Percentiles rank a stretch among this genome's conserved stretches.
Conservation (phyloP, 2,888 invertebrate species). For the Drosophila borborema region DNA sequence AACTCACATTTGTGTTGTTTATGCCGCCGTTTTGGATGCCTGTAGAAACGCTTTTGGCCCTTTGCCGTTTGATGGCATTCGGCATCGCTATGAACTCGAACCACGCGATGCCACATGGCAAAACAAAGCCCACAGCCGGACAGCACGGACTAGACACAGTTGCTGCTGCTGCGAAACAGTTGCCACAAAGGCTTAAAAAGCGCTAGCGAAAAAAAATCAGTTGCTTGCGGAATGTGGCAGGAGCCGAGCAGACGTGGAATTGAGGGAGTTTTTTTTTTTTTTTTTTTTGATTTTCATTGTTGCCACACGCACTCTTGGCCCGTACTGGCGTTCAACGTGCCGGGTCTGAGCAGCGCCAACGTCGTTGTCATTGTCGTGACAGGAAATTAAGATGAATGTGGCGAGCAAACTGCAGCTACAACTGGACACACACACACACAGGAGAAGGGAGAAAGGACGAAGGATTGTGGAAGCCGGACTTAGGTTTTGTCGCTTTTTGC, state of each 20-base stretch:
- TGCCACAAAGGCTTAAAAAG: slow-evolving; percentile 75
- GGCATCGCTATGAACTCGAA: slow-evolving; percentile 45
- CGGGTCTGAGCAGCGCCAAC: slow-evolving; percentile 40
- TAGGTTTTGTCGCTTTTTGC: slow-evolving; percentile 37
- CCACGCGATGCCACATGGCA: slow-evolving; percentile 50
- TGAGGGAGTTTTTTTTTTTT: not conserved
- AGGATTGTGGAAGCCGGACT: slow-evolving; percentile 26
- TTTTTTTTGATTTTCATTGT: slow-evolving; percentile 16
- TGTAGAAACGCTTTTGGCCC: slow-evolving; percentile 63
- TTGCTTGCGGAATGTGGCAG: slow-evolving; percentile 51
- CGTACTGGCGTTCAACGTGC: slow-evolving; percentile 28
- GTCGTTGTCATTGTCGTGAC: slow-evolving; percentile 79
- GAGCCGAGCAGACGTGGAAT: not conserved
- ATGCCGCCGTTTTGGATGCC: slow-evolving; percentile 56
- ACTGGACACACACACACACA: slow-evolving; percentile 23
- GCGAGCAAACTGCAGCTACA: slow-evolving; percentile 76
- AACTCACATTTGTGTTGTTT: slow-evolving; percentile 52
- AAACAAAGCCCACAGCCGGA: slow-evolving; percentile 51
- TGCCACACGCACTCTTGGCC: slow-evolving; percentile 57
- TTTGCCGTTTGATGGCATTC: slow-evolving; percentile 74
- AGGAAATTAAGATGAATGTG: slow-evolving; percentile 81
- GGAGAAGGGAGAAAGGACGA: no score
- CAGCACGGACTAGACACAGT: slow-evolving; percentile 40
- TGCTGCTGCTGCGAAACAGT: slow-evolving; percentile 52
- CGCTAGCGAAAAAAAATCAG: slow-evolving; percentile 38